Conservation (phyloP, 1,140 invertebrate genomes). For the Drosophila kohkoa region DNA sequence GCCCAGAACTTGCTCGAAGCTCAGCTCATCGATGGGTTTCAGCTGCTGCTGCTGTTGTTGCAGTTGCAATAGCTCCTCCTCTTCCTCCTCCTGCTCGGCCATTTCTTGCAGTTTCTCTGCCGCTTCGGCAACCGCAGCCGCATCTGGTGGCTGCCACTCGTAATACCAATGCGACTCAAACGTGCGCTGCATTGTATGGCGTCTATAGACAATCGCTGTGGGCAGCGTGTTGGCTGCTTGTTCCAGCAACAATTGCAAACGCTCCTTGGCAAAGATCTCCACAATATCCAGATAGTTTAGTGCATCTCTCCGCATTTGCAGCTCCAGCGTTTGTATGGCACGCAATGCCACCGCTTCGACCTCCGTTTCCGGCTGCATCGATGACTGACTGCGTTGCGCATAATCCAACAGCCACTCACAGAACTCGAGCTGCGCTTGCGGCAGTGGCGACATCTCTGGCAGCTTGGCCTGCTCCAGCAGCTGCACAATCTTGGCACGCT, state of each 20-base stretch:
- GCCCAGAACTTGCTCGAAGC: constrained; percentile 37
- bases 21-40: background rate
- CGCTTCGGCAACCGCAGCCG: background rate
- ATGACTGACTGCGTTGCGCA: constrained; percentile 36
- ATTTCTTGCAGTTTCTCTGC: background rate
- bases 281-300: constrained; percentile 59
- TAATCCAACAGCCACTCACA: constrained; percentile 72
- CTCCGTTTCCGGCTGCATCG: constrained; percentile 24
- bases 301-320: background rate
- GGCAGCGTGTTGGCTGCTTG: background rate
- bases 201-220: constrained; percentile 31
- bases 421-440: constrained; percentile 1
- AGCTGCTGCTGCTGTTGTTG: background rate
- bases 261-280: constrained; percentile 46
- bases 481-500: constrained; percentile 22
- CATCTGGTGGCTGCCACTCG: constrained; percentile 31
- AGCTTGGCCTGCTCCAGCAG: constrained; percentile 63
- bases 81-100: background rate
- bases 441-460: constrained; percentile 39
- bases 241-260: constrained; percentile 32
- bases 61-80: background rate
- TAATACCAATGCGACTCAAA: constrained; percentile 56
- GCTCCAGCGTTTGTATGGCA: constrained; percentile 52
- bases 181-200: constrained; percentile 13
- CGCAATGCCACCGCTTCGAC: constrained; percentile 45